A percentile compares a stretch with the other conserved stretches of the same genome.
These are phyloP conservation scores for Acanthochromis polyacanthus DNA, from an alignment of 2,113 vertebrate species.

Conservation along the genomic window DNA sequence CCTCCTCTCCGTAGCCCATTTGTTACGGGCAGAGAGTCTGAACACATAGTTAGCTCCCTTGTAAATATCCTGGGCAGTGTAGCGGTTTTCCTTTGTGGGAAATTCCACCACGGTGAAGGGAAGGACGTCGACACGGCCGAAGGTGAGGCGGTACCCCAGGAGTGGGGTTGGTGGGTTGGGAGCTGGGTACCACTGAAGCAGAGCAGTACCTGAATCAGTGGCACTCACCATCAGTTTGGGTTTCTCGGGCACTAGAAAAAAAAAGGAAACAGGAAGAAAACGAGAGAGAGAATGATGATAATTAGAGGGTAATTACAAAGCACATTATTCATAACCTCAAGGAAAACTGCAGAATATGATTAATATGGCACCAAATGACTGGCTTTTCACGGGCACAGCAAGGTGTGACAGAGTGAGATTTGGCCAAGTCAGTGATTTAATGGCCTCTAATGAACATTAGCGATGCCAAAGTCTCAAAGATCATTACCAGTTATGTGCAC, in stretches of 20 bases:
- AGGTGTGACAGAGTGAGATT: constrained; percentile 43
- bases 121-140: constrained; percentile 90
- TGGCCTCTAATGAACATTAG: constrained; percentile 57
- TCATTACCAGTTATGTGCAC: constrained; percentile 5
- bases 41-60: constrained; percentile 93
- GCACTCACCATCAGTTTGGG: constrained; percentile 91
- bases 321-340: constrained; percentile 45
- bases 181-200: constrained; percentile 93
- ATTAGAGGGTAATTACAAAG: constrained; percentile 58
- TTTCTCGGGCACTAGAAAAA: constrained; percentile 91
- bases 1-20: constrained; percentile 95
- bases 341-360: constrained; percentile 43
- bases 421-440: constrained; percentile 49
- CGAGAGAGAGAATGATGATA: constrained; percentile 31
- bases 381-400: constrained; percentile 20
- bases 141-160: constrained; percentile 94
- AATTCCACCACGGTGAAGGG: constrained; percentile 90
- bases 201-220: constrained; percentile 89
- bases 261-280: constrained; percentile 66
- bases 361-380: constrained; percentile 21
- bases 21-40: constrained; percentile 93
- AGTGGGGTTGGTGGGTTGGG: constrained; percentile 91
- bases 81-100: constrained; percentile 90
- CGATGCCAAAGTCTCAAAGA: constrained; percentile 29
- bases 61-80: constrained; percentile 91